Base-by-base conservation (phyloP, 2,888 invertebrate genomes). In the Dermolepida albohirtum region DNA sequence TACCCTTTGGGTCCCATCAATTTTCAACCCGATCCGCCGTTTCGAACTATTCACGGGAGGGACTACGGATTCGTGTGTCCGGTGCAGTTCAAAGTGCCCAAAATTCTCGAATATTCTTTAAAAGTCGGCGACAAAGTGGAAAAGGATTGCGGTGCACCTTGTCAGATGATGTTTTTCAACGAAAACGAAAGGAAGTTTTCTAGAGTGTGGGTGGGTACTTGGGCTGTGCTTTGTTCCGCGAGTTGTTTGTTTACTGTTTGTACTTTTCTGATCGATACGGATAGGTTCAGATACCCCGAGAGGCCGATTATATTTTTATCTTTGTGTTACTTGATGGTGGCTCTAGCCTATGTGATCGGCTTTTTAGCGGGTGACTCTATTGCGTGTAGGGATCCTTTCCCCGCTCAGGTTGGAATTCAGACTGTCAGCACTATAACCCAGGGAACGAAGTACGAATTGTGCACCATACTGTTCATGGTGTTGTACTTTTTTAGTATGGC, bases 401-500 rank as follows among this genome's bases (percentile, higher is more conserved):
- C 92, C 34, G 87, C 90, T 16, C 87, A 90, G 80, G 87, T 91
- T 62, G 89, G 89, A 72, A 85, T 92, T 74, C 89, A 90, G 73
- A 93, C 92, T 86, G 90, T 92, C 74, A 91, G 93, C 74, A 91
- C 93, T 51, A 93, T 95, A 77, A 93, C 95, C 16, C 96, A 97
- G 85, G 97, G 94, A 77, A 92, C 92, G 69, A 92, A 91, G 79
- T 89, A 91, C 82, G 91, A 92, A 82, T 85, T 89, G 78, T 98
- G 97, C 83, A 97, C 97, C 43, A 92, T 98, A 71, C 88, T 97
- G 67, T 98, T 98, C 84, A 97, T 98, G 96, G 89, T 96, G 78
- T 89, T 97, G 51, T 96, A 96, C 84, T 97, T 97, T 86, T 97
- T 97, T 83, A 93, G 94, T 80, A 97, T 97, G 95, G 96, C 97